These are phyloP conservation scores for Psylliodes chrysocephalus DNA, from an alignment of 2,888 invertebrate species.

Conservation along the genomic window DNA sequence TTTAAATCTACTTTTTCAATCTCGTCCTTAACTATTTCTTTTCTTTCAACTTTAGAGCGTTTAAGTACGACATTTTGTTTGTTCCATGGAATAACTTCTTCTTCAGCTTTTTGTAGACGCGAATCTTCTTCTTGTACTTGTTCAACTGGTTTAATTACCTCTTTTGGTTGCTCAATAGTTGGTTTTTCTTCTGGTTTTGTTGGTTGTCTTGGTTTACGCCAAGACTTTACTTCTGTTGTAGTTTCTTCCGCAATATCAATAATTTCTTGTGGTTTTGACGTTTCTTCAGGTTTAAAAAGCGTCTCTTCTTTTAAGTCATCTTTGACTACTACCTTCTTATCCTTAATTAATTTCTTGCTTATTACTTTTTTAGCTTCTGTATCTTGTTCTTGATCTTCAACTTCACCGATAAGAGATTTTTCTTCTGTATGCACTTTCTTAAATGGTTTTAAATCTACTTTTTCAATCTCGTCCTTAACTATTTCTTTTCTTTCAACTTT, in stretches of 20 bases:
- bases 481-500: conserved; percentile 64
- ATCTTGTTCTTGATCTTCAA: conserved; percentile 35
- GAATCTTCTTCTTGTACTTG: not conserved
- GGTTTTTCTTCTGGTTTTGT: conserved; percentile 33
- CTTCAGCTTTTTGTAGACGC: not conserved
- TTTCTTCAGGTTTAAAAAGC: conserved; percentile 17
- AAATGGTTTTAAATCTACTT: conserved; percentile 47
- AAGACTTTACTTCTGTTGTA: conserved; percentile 34
- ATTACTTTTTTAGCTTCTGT: conserved; percentile 60
- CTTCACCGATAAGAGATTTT: not conserved
- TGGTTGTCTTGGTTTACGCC: conserved; percentile 25
- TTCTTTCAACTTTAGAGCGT: conserved; percentile 59
- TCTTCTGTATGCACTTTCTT: conserved; percentile 38
- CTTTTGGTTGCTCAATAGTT: conserved; percentile 58
- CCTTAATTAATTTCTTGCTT: conserved; percentile 63
- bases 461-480: conserved; percentile 49
- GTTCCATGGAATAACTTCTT: conserved; percentile 66
- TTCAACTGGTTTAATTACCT: conserved; percentile 41
- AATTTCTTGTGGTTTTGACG: not conserved
- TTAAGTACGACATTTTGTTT: conserved; percentile 71
- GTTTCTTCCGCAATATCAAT: not conserved
- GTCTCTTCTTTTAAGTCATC: conserved; percentile 68
- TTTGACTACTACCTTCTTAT: conserved; percentile 66
- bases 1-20: conserved; percentile 52
- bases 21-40: conserved; percentile 70